Conservation (phyloP, 1,140 invertebrate species). For the Panagrolaimus sp. region DNA sequence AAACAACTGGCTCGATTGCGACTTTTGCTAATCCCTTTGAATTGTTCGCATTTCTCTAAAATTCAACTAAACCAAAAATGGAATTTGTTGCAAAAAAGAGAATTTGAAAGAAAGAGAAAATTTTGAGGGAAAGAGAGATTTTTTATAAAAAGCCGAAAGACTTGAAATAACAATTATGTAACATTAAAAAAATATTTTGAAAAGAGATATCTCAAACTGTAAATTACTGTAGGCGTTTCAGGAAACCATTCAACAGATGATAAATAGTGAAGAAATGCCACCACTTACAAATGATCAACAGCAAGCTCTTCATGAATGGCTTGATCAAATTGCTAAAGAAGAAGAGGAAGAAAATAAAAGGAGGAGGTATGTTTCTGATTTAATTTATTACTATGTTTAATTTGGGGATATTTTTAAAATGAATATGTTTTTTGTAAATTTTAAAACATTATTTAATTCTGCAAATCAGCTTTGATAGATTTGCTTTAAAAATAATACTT, state of each 20-base stretch:
- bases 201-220: too few species aligned
- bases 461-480: too few species aligned
- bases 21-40: slow-evolving; percentile 16
- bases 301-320: slow-evolving; percentile 42
- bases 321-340: slow-evolving; percentile 37
- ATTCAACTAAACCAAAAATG: background rate
- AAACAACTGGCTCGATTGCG: slow-evolving; percentile 4
- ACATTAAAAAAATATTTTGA: too few species aligned
- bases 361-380: background rate
- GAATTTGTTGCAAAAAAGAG: too few species aligned
- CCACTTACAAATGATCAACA: slow-evolving; percentile 29
- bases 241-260: slow-evolving; percentile 32
- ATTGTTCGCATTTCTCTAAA: slow-evolving; percentile 9
- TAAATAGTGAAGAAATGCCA: slow-evolving; percentile 31
- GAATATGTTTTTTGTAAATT: background rate
- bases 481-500: too few species aligned
- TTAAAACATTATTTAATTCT: too few species aligned
- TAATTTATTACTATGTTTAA: background rate
- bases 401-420: background rate
- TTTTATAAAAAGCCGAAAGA: too few species aligned
- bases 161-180: too few species aligned
- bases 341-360: slow-evolving; percentile 23
- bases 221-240: background rate
- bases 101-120: too few species aligned
- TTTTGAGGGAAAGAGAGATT: too few species aligned